Conservation (phyloP, 2,797 vertebrate genomes). For the Lemur catta region DNA sequence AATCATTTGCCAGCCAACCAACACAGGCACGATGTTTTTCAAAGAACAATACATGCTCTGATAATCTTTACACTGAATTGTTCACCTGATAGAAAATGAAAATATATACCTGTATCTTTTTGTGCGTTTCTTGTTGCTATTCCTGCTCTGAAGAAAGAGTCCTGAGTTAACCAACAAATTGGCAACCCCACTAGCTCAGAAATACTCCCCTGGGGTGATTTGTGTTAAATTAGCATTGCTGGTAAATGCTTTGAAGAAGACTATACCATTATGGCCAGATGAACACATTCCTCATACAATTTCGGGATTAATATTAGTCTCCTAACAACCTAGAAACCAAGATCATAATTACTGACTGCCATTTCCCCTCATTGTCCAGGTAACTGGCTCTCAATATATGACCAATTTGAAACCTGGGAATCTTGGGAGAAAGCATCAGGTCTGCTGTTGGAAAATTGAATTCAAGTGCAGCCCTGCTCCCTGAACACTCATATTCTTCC, state of each 20-base stretch:
- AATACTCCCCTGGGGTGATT: conserved; percentile 45
- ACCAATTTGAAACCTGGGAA: conserved; percentile 84
- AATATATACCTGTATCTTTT: conserved; percentile 53
- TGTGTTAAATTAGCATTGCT: conserved; percentile 71
- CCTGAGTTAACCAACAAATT: conserved; percentile 56
- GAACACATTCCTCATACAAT: conserved; percentile 79
- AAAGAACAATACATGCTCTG: neutral
- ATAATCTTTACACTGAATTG: conserved; percentile 1
- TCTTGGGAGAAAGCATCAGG: conserved; percentile 85
- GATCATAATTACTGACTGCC: conserved; percentile 82
- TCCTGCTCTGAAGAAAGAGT: conserved; percentile 60
- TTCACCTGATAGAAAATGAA: conserved; percentile 49
- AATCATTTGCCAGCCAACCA: neutral
- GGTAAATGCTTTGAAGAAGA: conserved; percentile 77
- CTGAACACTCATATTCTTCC: conserved; percentile 86
- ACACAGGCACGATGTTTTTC: neutral
- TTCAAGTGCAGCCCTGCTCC: conserved; percentile 82
- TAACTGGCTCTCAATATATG: conserved; percentile 82
- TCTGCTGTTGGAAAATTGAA: conserved; percentile 84
- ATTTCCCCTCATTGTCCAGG: conserved; percentile 78
- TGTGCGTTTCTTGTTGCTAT: conserved; percentile 31
- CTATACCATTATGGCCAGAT: conserved; percentile 77
- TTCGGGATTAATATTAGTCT: conserved; percentile 82
- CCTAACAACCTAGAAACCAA: conserved; percentile 79
- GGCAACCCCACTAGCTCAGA: conserved; percentile 36